Evolutionary conservation across 2,888 invertebrate genomes (phyloP).

Genomic region (Pemphredon lugubris): DNA sequence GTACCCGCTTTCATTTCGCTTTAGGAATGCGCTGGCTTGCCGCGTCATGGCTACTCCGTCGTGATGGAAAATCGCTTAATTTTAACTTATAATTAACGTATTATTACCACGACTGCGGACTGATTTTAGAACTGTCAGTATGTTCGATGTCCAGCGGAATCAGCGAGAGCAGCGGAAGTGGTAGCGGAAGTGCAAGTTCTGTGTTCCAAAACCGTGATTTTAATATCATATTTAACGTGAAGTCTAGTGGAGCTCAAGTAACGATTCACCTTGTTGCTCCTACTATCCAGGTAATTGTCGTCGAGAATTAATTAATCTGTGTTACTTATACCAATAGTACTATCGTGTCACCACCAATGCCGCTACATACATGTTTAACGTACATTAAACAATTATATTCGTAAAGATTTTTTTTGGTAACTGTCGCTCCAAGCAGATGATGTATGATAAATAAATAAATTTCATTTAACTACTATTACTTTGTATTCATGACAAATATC

Average conservation of each 20-base stretch:
- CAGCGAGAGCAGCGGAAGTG: slow-evolving; percentile 79
- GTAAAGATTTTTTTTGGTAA: too few species aligned
- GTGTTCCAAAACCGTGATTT: slow-evolving; percentile 86
- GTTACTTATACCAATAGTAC: too few species aligned
- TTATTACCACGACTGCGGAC: slow-evolving; percentile 44
- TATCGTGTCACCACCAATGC: too few species aligned
- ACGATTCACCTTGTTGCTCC: slow-evolving; percentile 86
- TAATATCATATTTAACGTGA: slow-evolving; percentile 87
- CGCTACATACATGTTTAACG: too few species aligned
- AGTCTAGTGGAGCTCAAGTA: slow-evolving; percentile 85
- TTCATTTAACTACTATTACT: too few species aligned
- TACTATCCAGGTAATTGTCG: slow-evolving; percentile 78
- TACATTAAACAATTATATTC: too few species aligned
- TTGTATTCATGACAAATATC: too few species aligned
- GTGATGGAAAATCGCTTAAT: slow-evolving; percentile 25
- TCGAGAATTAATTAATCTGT: too few species aligned
- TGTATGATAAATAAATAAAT: too few species aligned
- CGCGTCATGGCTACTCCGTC: slow-evolving; percentile 33
- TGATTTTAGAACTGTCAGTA: slow-evolving; percentile 81
- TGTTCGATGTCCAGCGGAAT: slow-evolving; percentile 83
- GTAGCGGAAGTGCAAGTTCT: slow-evolving; percentile 66
- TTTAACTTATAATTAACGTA: slow-evolving; percentile 32
- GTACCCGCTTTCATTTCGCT: too few species aligned
- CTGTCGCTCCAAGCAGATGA: too few species aligned
- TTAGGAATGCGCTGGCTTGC: slow-evolving; percentile 9